A percentile compares a stretch with the other conserved stretches of the same genome.
Evolutionary conservation across 2,888 invertebrate species (phyloP).

Genomic region (Torymus aiolomorphi): DNA sequence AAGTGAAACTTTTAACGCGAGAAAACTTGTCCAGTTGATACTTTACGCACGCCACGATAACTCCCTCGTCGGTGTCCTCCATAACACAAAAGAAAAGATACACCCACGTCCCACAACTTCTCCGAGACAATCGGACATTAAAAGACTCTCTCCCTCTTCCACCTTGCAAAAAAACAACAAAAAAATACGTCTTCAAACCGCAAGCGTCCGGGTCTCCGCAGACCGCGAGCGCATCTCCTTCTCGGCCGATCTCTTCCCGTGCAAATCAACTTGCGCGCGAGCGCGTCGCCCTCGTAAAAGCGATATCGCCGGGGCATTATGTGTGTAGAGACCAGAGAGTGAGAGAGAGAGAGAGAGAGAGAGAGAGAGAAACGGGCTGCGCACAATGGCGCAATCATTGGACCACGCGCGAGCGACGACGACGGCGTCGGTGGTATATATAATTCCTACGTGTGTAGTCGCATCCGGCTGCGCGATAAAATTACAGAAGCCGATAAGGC

Average conservation of each 20-base stretch:
- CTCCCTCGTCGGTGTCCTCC: no score
- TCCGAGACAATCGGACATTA: no score
- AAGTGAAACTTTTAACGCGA: neutral
- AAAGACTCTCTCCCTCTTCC: no score
- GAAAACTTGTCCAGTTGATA: neutral
- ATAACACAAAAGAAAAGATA: no score
- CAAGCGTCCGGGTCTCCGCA: no score
- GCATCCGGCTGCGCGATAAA: conserved; percentile 61
- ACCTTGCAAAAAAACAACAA: no score
- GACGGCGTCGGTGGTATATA: neutral
- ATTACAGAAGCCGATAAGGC: conserved; percentile 67
- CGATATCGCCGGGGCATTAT: conserved; percentile 58
- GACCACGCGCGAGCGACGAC: conserved; percentile 8
- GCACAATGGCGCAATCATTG: conserved; percentile 60
- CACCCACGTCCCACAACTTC: neutral
- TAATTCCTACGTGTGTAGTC: conserved; percentile 15
- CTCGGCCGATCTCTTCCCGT: no score
- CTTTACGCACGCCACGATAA: neutral
- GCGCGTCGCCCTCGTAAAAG: conserved; percentile 57
- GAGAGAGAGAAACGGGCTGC: conserved; percentile 55
- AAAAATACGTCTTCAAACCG: no score
- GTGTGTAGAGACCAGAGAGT: conserved; percentile 44
- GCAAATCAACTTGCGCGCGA: neutral
- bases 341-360: conserved; percentile 49
- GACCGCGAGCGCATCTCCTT: no score